phyloP scores from a whole-genome alignment of 2,888 invertebrate genomes.

The Oeneis ivallda region DNA sequence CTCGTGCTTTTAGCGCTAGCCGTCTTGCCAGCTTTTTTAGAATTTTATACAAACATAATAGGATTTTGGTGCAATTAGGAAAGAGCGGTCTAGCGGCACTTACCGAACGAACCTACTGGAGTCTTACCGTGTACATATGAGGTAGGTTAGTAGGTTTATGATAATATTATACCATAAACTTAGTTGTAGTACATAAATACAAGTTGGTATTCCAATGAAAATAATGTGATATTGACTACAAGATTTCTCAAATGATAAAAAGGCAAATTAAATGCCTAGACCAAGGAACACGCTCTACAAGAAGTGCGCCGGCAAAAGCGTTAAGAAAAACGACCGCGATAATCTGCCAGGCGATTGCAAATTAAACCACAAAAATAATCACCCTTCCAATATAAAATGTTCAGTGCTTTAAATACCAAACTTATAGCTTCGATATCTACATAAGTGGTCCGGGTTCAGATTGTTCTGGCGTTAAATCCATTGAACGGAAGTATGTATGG shows the following conservation, averaged over 20 bases:
- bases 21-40: too few relatives aligned
- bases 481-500: conserved; percentile 40
- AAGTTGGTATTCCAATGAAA: background rate
- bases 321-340: conserved; percentile 57
- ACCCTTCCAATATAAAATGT: conserved; percentile 60
- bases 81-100: too few relatives aligned
- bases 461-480: conserved; percentile 46
- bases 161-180: background rate
- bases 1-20: too few relatives aligned
- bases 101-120: background rate
- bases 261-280: conserved; percentile 27
- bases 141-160: background rate
- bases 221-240: background rate
- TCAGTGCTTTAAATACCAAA: conserved; percentile 53
- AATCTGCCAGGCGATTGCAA: conserved; percentile 58
- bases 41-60: too few relatives aligned
- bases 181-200: background rate
- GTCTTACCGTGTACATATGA: background rate
- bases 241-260: conserved; percentile 25
- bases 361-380: conserved; percentile 75
- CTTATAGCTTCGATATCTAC: conserved; percentile 52
- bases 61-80: too few relatives aligned
- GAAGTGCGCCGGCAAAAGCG: conserved; percentile 31
- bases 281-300: conserved; percentile 33
- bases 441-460: conserved; percentile 58